Evolutionary conservation across 1,140 invertebrate species (phyloP), one percentile per base, ranked within the genome.

Genomic region (Chrysoperla carnea): DNA sequence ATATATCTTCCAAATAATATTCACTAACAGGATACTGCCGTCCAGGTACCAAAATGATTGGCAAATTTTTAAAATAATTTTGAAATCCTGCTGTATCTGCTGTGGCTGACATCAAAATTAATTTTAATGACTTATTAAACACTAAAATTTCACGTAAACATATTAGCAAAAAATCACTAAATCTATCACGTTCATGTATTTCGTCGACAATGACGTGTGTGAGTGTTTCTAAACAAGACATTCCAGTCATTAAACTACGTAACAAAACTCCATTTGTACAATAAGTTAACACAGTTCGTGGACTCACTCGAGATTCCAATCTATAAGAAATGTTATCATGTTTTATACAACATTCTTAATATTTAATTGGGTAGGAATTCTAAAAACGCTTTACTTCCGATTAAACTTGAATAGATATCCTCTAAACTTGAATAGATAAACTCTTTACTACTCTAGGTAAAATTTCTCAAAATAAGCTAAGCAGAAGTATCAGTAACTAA

Each of bases 41-140:
- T 0, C 89, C 89, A 40, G 85, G 81, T 40, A 95, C 81, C 33
- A 69, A 70, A n/a, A 92, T 63, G 8, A 90, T 70, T 0, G 76
- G 74, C 48, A 80, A 78, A 40, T 76, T 72, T 50, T 78, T 76
- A 62, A 97, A 97, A 50, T 76, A 76, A 12, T 47, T 59, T 60
- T 51, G 68, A 60, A 95, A 89, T 29, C 86, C 73, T 15, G 76
- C 64, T 6, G 76, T 74, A 50, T 93, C 81, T 51, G 92, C 73
- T 2, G 89, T 87, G 6, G 93, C 92, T n/a, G 90, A 95, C 91
- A 97, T 97, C 1, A 97, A 67, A 38, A 98, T 71, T 0, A 98
- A 48, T 48, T 81, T 81, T 0, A 96, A 61, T 44, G 81, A 68
- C 44, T 74, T 72, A 50, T 77, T 80, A 12, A 78, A 73, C 1